Evolutionary conservation across 2,888 invertebrate genomes (phyloP).

Genomic region (Epiblema foenella): DNA sequence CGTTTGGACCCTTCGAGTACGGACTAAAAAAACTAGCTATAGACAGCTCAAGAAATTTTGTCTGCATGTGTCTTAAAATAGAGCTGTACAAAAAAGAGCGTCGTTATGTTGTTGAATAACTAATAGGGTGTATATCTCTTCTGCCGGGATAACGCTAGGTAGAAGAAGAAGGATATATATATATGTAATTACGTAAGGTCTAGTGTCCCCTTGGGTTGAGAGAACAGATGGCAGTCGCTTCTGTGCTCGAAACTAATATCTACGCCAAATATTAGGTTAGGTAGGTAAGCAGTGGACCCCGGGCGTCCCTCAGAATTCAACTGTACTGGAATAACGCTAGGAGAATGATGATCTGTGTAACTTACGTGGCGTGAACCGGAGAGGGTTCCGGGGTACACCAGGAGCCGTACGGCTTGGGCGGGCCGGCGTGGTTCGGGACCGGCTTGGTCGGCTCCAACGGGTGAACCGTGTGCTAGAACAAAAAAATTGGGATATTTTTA

Average conservation of each 20-base stretch:
- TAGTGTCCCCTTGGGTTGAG: too few relatives aligned
- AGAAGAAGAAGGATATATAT: too few relatives aligned
- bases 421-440: conserved; percentile 47
- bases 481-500: conserved; percentile 8
- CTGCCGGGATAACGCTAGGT: too few relatives aligned
- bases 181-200: too few relatives aligned
- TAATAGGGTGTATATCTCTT: too few relatives aligned
- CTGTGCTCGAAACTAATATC: too few relatives aligned
- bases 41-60: not conserved
- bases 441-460: conserved; percentile 56
- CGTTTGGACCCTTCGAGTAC: too few relatives aligned
- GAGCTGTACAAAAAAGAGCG: not conserved
- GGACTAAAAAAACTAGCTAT: not conserved
- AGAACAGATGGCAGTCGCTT: too few relatives aligned
- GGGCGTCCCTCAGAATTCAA: too few relatives aligned
- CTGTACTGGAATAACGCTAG: too few relatives aligned
- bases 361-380: conserved; percentile 65
- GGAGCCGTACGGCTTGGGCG: conserved; percentile 62
- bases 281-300: too few relatives aligned
- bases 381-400: conserved; percentile 74
- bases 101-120: not conserved
- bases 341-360: conserved; percentile 4
- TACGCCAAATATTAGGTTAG: too few relatives aligned
- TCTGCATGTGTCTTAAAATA: not conserved
- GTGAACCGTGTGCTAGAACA: conserved; percentile 71